Base-by-base conservation (phyloP, 2,888 invertebrate species). In the Rhaphigaster nebulosa region DNA sequence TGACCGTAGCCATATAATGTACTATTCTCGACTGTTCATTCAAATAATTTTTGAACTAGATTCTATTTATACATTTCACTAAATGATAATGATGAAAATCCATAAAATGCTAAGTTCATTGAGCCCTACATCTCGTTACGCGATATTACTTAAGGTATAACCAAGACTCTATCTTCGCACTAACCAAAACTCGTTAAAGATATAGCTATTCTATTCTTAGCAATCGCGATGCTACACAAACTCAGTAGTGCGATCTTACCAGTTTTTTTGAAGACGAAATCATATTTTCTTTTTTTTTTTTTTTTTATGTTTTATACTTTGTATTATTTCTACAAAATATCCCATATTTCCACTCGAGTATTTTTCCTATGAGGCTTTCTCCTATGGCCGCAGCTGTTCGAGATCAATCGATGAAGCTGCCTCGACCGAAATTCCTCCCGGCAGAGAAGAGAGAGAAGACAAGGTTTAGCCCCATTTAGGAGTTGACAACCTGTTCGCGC, bases 401-500 rank as follows among this genome's bases (percentile, higher is more conserved):
- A 20, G 80, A 38, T 38, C 26, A 41, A 80, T 80, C 80, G 80
- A 80, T 80, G 38, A 80, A 84, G 45, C 84, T 84, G 45, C n/a
- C 45, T 84, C 84, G 13, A 45, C 45, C 84, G 84, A 80, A 80
- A 41, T 38, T 76, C 76, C 76, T 34, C 18, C 38, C 76, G 26
- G 41, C 12, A n/a, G 45, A 45, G 45, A 26, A 84, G 84, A 84
- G 80, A 76, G 38, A 41, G 41, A 84, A 84, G 84, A 84, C 84
- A 84, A 56, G 87, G 26, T 54, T 88, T 88, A 54, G 54, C 87
- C 34, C 87, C 56, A 56, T 88, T 88, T 88, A 88, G 45, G 87
- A 88, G 87, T 88, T 88, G 87, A 88, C 87, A 88, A 88, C 87
- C 56, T 88, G 87, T 88, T 88, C 45, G 23, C 87, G 34, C 54